Percentiles rank a stretch among this genome's conserved stretches.
phyloP scores from a whole-genome alignment of 2,113 vertebrate genomes.

The Accipiter cooperii region DNA sequence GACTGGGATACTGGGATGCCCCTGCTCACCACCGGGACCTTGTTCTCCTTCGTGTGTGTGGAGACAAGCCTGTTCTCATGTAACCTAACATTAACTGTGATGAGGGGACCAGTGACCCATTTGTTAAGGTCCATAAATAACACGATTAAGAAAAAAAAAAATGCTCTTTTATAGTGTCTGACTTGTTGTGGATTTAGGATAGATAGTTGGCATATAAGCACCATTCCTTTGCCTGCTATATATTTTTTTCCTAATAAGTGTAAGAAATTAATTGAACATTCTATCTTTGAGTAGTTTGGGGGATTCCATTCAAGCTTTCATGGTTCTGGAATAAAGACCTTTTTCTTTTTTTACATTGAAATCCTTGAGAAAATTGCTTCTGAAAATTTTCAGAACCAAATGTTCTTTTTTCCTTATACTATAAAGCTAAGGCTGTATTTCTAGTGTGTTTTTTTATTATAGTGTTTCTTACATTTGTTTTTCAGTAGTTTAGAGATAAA shows the following conservation, averaged over 20 bases:
- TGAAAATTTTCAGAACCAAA: background rate
- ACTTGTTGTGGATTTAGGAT: background rate
- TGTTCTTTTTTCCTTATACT: background rate
- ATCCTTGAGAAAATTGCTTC: background rate
- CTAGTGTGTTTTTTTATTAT: background rate
- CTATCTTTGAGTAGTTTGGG: background rate
- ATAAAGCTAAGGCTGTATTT: background rate
- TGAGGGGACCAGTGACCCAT: background rate
- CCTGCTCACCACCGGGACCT: fast-evolving
- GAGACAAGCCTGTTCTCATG: background rate
- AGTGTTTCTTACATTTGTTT: background rate
- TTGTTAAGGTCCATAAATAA: background rate
- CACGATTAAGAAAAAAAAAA: background rate
- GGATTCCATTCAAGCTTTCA: background rate
- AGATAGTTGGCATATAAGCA: background rate
- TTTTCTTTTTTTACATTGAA: background rate
- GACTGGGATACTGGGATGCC: no score
- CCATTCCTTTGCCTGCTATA: background rate
- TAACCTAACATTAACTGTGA: background rate
- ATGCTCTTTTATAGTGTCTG: background rate
- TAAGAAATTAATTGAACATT: background rate
- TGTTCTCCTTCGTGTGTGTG: background rate
- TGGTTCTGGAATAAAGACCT: background rate
- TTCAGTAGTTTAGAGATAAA: background rate
- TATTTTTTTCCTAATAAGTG: background rate